These are phyloP conservation scores for Pocillopora meandrina DNA, from an alignment of 92 coral and sea anemone species.

Conservation along the genomic window DNA sequence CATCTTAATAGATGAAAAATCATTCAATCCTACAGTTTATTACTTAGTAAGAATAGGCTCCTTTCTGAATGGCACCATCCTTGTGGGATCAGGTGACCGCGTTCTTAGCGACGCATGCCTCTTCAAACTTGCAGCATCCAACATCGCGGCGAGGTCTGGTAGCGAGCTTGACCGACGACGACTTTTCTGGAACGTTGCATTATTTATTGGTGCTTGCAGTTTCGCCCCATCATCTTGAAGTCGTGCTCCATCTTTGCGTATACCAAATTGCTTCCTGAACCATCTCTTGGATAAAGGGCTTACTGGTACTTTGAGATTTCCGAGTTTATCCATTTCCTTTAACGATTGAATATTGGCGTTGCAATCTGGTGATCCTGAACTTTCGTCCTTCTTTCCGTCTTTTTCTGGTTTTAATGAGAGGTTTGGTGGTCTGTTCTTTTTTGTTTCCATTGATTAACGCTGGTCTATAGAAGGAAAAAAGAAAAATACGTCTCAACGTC, in stretches of 20 bases:
- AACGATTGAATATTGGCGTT: background rate
- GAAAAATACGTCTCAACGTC: background rate
- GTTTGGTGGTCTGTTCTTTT: conserved; percentile 15
- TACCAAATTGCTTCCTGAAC: conserved; percentile 72
- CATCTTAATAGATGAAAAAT: background rate
- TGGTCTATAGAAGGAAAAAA: background rate
- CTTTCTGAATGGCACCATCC: conserved; percentile 6
- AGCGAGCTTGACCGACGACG: conserved; percentile 65
- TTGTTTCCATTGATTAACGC: background rate
- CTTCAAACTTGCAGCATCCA: conserved; percentile 56
- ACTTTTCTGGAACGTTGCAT: conserved; percentile 4
- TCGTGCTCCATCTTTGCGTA: conserved; percentile 25
- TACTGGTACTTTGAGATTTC: conserved; percentile 6
- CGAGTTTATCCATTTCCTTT: conserved; percentile 22
- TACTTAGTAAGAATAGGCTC: conserved; percentile 12
- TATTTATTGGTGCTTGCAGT: background rate
- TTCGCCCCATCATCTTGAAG: conserved; percentile 1
- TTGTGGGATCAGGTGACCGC: conserved; percentile 16
- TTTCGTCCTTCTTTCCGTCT: background rate
- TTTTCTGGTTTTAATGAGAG: conserved; percentile 3
- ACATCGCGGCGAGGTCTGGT: conserved; percentile 71
- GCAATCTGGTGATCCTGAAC: background rate
- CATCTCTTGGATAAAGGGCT: conserved; percentile 59
- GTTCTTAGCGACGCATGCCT: conserved; percentile 16
- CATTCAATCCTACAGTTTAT: background rate